Evolutionary conservation across 2,113 vertebrate genomes (phyloP).

Genomic region (Cyphomyrus discorhynchus): DNA sequence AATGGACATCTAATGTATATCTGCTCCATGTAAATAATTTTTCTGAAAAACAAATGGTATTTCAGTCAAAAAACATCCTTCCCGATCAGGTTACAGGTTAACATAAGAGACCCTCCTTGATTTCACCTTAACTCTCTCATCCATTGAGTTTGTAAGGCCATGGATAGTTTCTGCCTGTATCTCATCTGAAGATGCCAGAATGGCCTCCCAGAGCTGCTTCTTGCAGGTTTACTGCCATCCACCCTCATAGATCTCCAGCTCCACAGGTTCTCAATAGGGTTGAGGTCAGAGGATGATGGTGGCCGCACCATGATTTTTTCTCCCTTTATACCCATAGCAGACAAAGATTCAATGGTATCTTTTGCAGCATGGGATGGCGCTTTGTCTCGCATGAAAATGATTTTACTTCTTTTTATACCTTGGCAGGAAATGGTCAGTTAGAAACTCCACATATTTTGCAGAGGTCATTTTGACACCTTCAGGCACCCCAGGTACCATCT

Average conservation of each 20-base stretch:
- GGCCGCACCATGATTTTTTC: background rate
- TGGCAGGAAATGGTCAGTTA: too few species aligned
- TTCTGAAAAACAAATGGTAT: background rate
- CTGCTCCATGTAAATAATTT: background rate
- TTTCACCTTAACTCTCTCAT: background rate
- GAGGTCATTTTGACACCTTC: background rate
- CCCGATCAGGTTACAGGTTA: background rate
- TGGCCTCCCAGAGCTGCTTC: background rate
- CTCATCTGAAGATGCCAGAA: background rate
- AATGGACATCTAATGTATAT: background rate
- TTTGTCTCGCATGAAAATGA: background rate
- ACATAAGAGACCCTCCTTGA: background rate
- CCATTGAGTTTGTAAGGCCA: background rate
- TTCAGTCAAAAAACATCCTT: background rate
- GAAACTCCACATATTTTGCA: background rate
- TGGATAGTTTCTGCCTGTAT: background rate
- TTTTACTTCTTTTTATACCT: background rate
- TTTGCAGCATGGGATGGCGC: background rate
- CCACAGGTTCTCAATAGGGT: background rate
- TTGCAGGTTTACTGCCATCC: background rate
- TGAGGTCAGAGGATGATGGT: background rate
- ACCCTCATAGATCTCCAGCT: background rate
- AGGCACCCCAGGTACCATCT: background rate
- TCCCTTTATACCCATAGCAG: background rate
- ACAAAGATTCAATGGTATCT: background rate